Conservation (phyloP, 2,888 invertebrate species). For the Bimastos eiseni region DNA sequence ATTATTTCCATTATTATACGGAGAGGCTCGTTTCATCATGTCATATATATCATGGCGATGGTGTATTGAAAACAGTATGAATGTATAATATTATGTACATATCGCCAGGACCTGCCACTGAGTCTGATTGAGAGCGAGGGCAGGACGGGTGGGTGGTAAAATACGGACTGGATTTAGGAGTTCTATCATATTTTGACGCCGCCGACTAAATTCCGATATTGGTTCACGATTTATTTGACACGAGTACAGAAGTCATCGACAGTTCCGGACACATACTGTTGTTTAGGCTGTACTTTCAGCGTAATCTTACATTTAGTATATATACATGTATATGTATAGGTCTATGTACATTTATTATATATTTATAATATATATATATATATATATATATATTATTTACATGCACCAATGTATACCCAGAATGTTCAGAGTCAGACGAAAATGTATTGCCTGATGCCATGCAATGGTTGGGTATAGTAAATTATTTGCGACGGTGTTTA, state of each 20-base stretch:
- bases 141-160: not conserved
- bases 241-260: not conserved
- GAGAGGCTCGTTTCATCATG: conserved; percentile 4
- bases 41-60: not conserved
- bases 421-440: not conserved
- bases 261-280: not conserved
- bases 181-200: not conserved
- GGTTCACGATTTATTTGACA: not conserved
- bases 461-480: not conserved
- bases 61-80: not conserved
- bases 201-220: not conserved
- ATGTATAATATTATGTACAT: conserved; percentile 2
- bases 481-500: not conserved
- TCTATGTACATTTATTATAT: too few species aligned
- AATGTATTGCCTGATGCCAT: not conserved
- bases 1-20: conserved; percentile 1
- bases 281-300: not conserved
- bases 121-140: not conserved
- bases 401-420: not conserved
- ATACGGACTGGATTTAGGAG: not conserved
- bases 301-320: not conserved
- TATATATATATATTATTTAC: too few species aligned
- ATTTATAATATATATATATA: too few species aligned
- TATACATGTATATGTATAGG: too few species aligned
- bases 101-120: not conserved